Evolutionary conservation across 2,113 vertebrate genomes (phyloP), one percentile per base, ranked within the genome.

Genomic region (Tetrax tetrax): DNA sequence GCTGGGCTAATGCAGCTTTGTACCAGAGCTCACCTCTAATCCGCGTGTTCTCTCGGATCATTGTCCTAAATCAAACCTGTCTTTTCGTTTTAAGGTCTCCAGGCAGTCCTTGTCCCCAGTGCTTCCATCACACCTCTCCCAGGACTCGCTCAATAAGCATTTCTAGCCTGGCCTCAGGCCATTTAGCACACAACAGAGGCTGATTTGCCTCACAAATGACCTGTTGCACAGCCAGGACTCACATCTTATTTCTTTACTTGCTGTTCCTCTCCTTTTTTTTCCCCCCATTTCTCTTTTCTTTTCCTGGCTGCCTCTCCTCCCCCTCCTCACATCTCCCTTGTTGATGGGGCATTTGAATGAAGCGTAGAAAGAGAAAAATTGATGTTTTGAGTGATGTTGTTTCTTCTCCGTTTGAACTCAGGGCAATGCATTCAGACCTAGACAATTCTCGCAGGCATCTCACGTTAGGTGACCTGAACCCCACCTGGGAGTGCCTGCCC

Each of bases 131-230:
- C 91, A 85, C 89, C 75, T 90, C 89, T 90, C 64, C 45, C 87
- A 72, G 89, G 91, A 92, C 81, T 91, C n/a, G 7, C 91, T 89
- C 95, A 95, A 92, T 91, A 95, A 96, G 96, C 95, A 79, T 84
- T 97, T 92, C 81, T 3, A 87, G 86, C 15, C 87, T 82, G 90
- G 41, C 95, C 77, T 76, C 57, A 5, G 83, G 95, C 17, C n/a
- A 24, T 83, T 83, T 37, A 84, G 84, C 61, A 5, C 86, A 77
- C 69, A 79, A 28, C 53, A 61, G 60, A 69, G 65, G 65, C 45
- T 37, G 77, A 89, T 89, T 87, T 87, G 83, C 57, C 70, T 96
- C 70, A 54, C 61, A 84, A 61, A 89, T 29, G 61, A 91, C 77
- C 88, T 87, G 69, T 95, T 87, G 94, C 86, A 29, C 28, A 60